These are phyloP conservation scores for Martes martes DNA, from an alignment of 2,113 vertebrate species.

Conservation along the genomic window DNA sequence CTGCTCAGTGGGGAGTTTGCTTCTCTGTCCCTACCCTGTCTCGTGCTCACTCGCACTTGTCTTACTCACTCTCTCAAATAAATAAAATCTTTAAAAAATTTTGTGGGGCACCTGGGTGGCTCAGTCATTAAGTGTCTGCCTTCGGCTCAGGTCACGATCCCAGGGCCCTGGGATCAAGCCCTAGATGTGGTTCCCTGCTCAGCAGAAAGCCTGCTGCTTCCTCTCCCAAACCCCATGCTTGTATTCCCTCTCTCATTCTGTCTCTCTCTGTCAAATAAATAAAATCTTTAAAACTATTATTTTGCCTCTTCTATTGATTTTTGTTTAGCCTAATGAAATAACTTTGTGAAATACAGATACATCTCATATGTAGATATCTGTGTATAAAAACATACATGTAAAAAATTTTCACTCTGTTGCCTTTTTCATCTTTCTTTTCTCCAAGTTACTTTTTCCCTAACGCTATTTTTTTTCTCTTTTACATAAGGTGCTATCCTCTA, in stretches of 20 bases:
- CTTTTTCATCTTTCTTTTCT: neutral
- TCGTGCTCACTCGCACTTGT: too few species aligned
- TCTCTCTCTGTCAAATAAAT: neutral
- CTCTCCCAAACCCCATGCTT: too few species aligned
- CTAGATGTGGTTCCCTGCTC: too few species aligned
- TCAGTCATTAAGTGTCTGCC: neutral
- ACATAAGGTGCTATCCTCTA: neutral
- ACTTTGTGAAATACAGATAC: neutral
- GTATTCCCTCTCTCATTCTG: neutral
- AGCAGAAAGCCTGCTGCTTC: too few species aligned
- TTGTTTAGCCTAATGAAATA: neutral
- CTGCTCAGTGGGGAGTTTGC: too few species aligned
- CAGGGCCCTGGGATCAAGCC: neutral
- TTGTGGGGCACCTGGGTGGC: neutral
- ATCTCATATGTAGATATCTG: neutral
- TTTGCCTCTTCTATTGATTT: neutral
- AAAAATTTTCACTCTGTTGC: neutral
- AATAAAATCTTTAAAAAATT: neutral
- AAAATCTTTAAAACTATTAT: neutral
- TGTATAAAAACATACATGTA: neutral
- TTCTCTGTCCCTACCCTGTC: too few species aligned
- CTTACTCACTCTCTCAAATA: too few species aligned
- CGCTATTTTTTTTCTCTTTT: neutral
- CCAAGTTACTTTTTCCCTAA: neutral
- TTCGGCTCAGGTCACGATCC: neutral